These are phyloP conservation scores for Pelusios castaneus DNA, from an alignment of 2,113 vertebrate genomes.

Conservation along the genomic window DNA sequence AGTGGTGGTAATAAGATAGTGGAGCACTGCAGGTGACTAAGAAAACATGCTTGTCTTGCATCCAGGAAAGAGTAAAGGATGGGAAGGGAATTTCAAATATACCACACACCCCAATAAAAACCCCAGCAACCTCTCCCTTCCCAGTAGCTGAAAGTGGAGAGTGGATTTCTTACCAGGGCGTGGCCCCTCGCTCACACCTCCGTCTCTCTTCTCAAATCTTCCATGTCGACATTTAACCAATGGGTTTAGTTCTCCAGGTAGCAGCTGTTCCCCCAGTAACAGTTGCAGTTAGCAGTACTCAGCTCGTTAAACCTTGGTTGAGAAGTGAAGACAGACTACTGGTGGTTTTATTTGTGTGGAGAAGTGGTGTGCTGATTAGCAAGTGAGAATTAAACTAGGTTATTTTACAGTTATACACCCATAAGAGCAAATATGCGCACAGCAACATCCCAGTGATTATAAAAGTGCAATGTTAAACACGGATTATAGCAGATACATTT, in stretches of 20 bases:
- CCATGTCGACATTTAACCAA: neutral
- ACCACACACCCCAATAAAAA: neutral
- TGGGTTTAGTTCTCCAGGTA: rapidly evolving
- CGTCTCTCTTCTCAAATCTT: neutral
- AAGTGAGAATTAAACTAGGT: neutral
- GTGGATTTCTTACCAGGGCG: neutral
- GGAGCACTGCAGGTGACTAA: neutral
- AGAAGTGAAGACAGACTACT: neutral
- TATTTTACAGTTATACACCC: neutral
- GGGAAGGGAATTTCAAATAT: neutral
- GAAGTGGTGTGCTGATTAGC: neutral
- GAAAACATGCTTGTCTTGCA: neutral
- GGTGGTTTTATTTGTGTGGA: neutral
- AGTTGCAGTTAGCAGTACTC: neutral
- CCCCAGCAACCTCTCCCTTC: neutral
- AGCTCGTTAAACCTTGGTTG: neutral
- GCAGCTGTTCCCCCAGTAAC: neutral
- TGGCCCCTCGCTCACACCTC: rapidly evolving
- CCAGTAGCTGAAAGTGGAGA: neutral
- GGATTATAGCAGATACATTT: rapidly evolving
- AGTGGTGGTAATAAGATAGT: neutral
- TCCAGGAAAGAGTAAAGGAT: neutral
- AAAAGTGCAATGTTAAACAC: neutral
- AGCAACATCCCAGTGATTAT: neutral
- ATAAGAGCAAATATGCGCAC: rapidly evolving